Evolutionary conservation across 2,113 vertebrate species (phyloP).

Genomic region (Cettia cetti): DNA sequence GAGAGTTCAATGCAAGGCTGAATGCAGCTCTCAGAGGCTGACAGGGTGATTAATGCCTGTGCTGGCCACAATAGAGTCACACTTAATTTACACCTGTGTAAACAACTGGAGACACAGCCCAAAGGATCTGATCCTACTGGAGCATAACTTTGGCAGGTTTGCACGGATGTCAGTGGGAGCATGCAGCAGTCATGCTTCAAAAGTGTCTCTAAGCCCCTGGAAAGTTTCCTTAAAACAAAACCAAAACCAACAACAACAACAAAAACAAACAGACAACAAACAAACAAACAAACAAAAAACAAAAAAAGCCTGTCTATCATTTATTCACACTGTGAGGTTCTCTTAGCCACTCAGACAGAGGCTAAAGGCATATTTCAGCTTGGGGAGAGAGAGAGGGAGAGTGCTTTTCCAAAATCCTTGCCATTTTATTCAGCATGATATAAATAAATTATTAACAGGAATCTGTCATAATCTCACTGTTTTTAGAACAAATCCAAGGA

Average conservation of each 20-base stretch:
- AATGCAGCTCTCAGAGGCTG: not conserved
- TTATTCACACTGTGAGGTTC: not conserved
- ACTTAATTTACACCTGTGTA: not conserved
- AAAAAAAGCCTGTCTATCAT: not conserved
- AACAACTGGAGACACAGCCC: not conserved
- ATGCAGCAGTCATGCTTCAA: not conserved
- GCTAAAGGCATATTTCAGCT: not conserved
- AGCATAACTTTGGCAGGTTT: not conserved
- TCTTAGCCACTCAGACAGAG: not conserved
- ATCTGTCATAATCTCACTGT: not conserved
- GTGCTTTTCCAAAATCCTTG: not conserved
- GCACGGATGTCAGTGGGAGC: not conserved
- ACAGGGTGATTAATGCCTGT: not conserved
- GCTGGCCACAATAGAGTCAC: not conserved
- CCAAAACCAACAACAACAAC: no score
- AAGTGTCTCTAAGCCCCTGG: not conserved
- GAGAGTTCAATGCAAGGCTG: not conserved
- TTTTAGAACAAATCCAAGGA: not conserved
- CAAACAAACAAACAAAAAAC: no score
- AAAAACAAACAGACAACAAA: no score
- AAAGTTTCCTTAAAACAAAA: not conserved
- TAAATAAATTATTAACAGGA: not conserved
- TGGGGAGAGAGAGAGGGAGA: not conserved
- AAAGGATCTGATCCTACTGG: not conserved
- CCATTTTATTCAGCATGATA: not conserved